Percentiles rank a stretch among this genome's conserved stretches.
Evolutionary conservation across 2,113 vertebrate species (phyloP).

Genomic region (Marmota flaviventris): DNA sequence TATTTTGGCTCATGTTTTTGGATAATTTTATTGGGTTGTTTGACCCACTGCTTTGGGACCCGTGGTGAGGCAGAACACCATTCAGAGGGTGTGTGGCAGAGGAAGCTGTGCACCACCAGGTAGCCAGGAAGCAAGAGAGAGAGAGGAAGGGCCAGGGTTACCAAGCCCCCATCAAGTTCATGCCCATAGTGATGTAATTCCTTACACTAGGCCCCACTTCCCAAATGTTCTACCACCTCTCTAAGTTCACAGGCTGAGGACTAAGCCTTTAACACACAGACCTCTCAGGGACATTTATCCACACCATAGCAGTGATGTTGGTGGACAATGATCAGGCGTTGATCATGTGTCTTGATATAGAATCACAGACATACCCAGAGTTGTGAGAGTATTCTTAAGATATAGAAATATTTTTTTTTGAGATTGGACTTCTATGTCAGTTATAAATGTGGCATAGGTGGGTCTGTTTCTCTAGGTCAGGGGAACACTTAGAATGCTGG

Average conservation of each 20-base stretch:
- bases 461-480: background rate
- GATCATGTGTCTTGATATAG: background rate
- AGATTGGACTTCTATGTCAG: background rate
- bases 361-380: background rate
- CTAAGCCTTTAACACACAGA: background rate
- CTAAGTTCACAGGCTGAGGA: too few relatives aligned
- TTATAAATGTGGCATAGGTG: background rate
- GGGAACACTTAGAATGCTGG: background rate
- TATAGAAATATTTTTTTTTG: background rate
- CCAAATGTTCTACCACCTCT: background rate
- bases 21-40: too few relatives aligned
- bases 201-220: too few relatives aligned
- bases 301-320: background rate
- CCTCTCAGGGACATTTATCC: background rate
- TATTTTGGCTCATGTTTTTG: background rate
- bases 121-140: too few relatives aligned
- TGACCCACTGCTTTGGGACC: too few relatives aligned
- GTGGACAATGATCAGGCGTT: background rate
- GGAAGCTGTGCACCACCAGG: background rate
- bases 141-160: background rate
- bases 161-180: accelerated
- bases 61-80: background rate
- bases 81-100: background rate
- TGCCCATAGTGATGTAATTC: background rate
- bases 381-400: background rate